Conservation (phyloP, 2,888 invertebrate species). For the Tigriopus californicus region DNA sequence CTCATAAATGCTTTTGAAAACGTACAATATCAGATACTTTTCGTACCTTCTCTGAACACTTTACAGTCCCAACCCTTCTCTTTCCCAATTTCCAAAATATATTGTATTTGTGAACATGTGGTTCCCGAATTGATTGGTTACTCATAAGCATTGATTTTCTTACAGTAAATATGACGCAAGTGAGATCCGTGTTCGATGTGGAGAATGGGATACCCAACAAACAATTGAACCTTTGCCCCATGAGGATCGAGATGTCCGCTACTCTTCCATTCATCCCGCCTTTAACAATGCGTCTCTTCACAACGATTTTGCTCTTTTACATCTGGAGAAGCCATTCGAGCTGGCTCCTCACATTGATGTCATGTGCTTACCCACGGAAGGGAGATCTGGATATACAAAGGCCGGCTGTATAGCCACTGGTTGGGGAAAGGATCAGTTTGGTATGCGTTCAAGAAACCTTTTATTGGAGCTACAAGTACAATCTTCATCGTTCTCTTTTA, state of each 20-base stretch:
- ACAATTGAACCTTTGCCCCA: constrained; percentile 45
- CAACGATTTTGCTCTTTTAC: constrained; percentile 53
- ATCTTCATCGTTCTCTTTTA: too few relatives aligned
- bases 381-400: constrained; percentile 32
- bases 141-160: too few relatives aligned
- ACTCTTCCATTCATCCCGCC: constrained; percentile 21
- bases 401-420: constrained; percentile 47
- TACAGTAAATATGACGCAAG: constrained; percentile 24
- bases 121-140: too few relatives aligned
- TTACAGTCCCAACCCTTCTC: too few relatives aligned
- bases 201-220: constrained; percentile 65
- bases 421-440: constrained; percentile 54
- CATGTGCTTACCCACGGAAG: constrained; percentile 40
- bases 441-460: constrained; percentile 27
- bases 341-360: constrained; percentile 48
- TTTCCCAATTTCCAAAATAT: too few relatives aligned
- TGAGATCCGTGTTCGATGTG: constrained; percentile 38
- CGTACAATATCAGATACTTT: too few relatives aligned
- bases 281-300: constrained; percentile 23
- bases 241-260: constrained; percentile 43
- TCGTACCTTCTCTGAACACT: too few relatives aligned
- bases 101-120: too few relatives aligned
- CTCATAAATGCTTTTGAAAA: too few relatives aligned
- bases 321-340: constrained; percentile 40
- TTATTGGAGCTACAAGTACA: too few relatives aligned